Evolutionary conservation across 2,797 vertebrate genomes (phyloP).

Genomic region (Eulemur albifrons): DNA sequence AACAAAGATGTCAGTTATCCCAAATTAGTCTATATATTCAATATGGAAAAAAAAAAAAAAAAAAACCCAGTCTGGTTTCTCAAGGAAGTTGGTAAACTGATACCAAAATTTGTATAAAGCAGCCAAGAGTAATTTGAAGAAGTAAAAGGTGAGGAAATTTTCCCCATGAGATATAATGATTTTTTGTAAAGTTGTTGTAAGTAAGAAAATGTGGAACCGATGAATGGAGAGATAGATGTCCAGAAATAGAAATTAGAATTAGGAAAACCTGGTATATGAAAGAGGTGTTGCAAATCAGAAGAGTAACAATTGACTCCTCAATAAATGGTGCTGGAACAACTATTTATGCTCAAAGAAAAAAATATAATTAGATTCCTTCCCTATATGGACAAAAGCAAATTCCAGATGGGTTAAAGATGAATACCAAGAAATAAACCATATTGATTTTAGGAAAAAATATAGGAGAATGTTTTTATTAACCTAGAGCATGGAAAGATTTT

Average conservation of each 20-base stretch:
- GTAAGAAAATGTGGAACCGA: background rate
- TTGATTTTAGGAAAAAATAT: background rate
- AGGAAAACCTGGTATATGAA: background rate
- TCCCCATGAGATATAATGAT: background rate
- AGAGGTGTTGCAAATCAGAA: background rate
- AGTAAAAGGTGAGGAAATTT: background rate
- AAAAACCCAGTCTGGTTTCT: background rate
- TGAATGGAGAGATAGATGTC: background rate
- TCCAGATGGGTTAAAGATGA: background rate
- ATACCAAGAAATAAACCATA: background rate
- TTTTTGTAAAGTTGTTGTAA: background rate
- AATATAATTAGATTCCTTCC: background rate
- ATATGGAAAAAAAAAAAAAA: background rate
- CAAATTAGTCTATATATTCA: background rate
- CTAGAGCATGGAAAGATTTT: background rate
- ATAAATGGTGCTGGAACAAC: background rate
- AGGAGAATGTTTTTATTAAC: background rate
- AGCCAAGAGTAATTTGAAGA: conserved; percentile 7
- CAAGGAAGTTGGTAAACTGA: background rate
- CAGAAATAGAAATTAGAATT: background rate
- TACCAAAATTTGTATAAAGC: background rate
- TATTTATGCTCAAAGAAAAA: background rate
- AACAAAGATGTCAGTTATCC: background rate
- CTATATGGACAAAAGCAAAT: background rate
- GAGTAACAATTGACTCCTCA: background rate